These are phyloP conservation scores for Carassius auratus DNA, from an alignment of 2,113 vertebrate species.

Conservation along the genomic window DNA sequence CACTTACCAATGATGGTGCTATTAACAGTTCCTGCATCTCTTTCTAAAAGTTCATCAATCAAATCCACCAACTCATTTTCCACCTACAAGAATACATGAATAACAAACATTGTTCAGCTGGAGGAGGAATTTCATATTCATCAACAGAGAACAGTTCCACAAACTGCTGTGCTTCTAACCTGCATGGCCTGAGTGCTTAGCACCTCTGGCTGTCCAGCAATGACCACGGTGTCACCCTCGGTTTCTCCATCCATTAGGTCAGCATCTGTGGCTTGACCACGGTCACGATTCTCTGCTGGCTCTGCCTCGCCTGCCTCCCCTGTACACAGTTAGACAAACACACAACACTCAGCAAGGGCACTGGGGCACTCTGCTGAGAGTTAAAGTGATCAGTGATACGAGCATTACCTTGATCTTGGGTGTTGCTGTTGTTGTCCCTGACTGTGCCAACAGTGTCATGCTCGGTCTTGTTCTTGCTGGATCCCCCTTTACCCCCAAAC, in stretches of 20 bases:
- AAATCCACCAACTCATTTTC: constrained; percentile 94
- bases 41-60: constrained; percentile 90
- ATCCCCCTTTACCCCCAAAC: constrained; percentile 88
- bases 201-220: constrained; percentile 90
- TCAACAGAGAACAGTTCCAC: background rate
- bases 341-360: background rate
- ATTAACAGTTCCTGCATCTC: constrained; percentile 87
- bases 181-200: constrained; percentile 93
- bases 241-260: constrained; percentile 94
- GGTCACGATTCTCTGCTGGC: constrained; percentile 85
- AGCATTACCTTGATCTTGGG: constrained; percentile 84
- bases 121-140: background rate
- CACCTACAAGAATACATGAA: constrained; percentile 75
- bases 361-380: background rate
- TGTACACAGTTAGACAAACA: constrained; percentile 52
- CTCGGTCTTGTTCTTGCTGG: constrained; percentile 89
- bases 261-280: constrained; percentile 83
- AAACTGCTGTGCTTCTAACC: constrained; percentile 67
- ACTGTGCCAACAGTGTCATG: constrained; percentile 83
- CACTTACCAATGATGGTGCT: constrained; percentile 88
- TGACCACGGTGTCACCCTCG: constrained; percentile 88
- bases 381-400: background rate
- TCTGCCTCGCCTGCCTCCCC: constrained; percentile 87
- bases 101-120: background rate
- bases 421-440: constrained; percentile 86